Evolutionary conservation across 35 echinoderm and acorn worm species (phyloP).

Genomic region (Holothuria glaberrima): DNA sequence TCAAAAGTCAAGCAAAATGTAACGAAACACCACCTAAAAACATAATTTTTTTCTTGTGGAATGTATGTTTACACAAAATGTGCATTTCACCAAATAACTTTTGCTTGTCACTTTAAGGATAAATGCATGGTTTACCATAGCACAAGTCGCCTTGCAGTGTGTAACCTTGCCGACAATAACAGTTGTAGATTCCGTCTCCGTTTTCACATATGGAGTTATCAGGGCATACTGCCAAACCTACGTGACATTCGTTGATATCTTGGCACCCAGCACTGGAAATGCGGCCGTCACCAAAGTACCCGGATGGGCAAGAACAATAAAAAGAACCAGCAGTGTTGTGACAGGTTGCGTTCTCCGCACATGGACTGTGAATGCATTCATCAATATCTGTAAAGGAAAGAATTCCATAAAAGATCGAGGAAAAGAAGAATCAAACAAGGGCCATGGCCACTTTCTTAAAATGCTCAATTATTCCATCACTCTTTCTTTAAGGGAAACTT

Average conservation of each 20-base stretch:
- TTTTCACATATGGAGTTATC: conserved; percentile 14
- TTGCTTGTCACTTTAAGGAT: no score
- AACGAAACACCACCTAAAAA: no score
- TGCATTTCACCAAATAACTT: no score
- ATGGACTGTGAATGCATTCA: neutral
- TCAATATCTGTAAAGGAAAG: neutral
- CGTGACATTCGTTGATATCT: conserved; percentile 6
- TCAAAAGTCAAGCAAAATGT: no score
- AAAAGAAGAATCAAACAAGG: neutral
- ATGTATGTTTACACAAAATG: no score
- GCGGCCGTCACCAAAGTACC: conserved; percentile 15
- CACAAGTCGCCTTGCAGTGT: neutral
- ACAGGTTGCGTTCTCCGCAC: neutral
- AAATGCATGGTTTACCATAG: neutral
- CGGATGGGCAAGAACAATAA: neutral
- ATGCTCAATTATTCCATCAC: no score
- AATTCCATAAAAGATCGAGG: neutral
- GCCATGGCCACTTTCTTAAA: no score
- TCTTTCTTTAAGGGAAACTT: no score
- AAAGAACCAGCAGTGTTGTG: conserved; percentile 22
- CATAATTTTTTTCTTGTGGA: no score
- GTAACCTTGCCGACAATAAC: neutral
- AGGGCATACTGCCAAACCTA: neutral
- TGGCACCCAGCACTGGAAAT: neutral
- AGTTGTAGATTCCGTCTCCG: neutral